Evolutionary conservation across 2,113 vertebrate species (phyloP).

Genomic region (Elgaria multicarinata): DNA sequence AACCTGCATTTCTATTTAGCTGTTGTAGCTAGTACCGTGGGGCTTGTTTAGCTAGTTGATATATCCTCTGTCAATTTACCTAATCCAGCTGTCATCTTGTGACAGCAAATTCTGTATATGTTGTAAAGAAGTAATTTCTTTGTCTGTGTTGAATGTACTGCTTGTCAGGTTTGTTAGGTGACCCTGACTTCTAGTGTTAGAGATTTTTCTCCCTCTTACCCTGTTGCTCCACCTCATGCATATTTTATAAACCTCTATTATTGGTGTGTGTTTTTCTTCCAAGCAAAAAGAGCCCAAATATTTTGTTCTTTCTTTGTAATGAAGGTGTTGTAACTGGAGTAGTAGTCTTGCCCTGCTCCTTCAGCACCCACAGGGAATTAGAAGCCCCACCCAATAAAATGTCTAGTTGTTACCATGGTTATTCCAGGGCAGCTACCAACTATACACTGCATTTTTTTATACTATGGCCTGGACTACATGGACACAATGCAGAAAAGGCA

Average conservation of each 20-base stretch:
- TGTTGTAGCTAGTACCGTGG: too few species aligned
- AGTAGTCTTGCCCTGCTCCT: background rate
- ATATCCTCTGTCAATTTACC: background rate
- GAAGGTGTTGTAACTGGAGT: background rate
- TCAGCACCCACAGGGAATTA: background rate
- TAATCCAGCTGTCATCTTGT: background rate
- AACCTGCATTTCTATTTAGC: background rate
- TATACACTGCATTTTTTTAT: background rate
- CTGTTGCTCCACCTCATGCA: background rate
- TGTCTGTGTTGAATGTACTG: background rate
- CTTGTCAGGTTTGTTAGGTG: background rate
- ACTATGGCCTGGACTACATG: too few species aligned
- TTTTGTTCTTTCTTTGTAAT: background rate
- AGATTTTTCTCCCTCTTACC: background rate
- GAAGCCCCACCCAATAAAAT: background rate
- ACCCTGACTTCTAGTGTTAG: background rate
- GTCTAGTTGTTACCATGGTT: background rate
- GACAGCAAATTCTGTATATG: background rate
- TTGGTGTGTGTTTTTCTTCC: background rate
- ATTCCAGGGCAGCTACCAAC: background rate
- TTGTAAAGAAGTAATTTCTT: background rate
- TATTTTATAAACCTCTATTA: background rate
- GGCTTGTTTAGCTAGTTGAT: background rate
- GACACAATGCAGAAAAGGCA: background rate
- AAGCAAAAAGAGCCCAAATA: background rate